Base-by-base conservation (phyloP, 2,888 invertebrate species). In the Macropis europaea region DNA sequence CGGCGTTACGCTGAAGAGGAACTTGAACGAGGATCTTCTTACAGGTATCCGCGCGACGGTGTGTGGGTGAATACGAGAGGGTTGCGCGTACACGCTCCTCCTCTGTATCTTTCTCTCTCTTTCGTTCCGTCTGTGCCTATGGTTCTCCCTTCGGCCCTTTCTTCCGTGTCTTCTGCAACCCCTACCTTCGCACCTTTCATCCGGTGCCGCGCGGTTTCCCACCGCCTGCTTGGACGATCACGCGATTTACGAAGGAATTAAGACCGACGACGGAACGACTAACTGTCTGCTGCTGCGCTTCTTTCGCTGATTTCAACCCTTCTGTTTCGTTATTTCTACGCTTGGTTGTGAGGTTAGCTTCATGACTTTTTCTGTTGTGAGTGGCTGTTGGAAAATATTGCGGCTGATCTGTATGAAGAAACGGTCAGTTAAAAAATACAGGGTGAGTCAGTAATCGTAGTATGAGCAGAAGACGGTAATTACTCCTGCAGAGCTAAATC, bases 11-110 rank as follows among this genome's bases (percentile, higher is more conserved):
- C 60, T 42, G 52, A 59, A 61, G 64, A 62, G 64, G 45, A 64
- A 45, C 67, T 68, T 9, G 67, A 50, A 48, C 67, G 50, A 60
- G 60, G 47, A 61, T 48, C 72, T 66, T 71, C 73, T 66, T 71
- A 47, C 73, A 66, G 71, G 53, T 66, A 50, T 40, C 40, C 57
- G 32, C 52, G 47, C 19, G 30, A n/a, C n/a, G n/a, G n/a, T 17
- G 34, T 38, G 24, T 68, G 34, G 11, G 50, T 38, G 34, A 56
- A 24, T 22, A 34, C 40, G 61, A 53, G 42, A 43, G 68, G 48
- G 36, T 60, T 15, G 15, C 60, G 15, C 47, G 34, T 19, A 15
- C 22, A 22, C 53, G 61, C 11, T n/a, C 19, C 26, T 22, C 36
- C n/a, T 32, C 26, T 40, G n/a, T 17, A 4, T 43, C 15, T 22